phyloP scores from a whole-genome alignment of 30 jellyfish, hydroid and myxozoan genomes.

The Pseudorhiza aurosa region DNA sequence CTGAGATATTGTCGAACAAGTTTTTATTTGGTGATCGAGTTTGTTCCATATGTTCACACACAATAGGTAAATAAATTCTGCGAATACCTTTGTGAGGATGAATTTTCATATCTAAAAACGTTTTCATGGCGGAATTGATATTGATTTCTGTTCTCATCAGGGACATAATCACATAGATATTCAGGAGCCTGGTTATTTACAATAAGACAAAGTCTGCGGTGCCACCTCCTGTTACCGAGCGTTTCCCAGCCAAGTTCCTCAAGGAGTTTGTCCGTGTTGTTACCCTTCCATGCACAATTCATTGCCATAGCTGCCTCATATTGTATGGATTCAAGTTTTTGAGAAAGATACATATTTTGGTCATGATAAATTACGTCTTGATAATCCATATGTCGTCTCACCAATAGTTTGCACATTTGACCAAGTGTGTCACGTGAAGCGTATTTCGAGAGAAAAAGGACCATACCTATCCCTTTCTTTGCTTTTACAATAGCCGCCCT shows the following conservation, averaged over 20 bases:
- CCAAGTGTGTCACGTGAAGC: too few species aligned
- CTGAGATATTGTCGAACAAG: slow-evolving; percentile 41
- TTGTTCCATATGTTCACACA: slow-evolving; percentile 36
- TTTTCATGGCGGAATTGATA: slow-evolving; percentile 14
- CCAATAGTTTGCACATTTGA: slow-evolving; percentile 14
- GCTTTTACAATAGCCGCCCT: too few species aligned
- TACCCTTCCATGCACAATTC: background rate
- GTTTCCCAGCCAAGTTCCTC: too few species aligned
- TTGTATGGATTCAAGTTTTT: too few species aligned
- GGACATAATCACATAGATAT: slow-evolving; percentile 20
- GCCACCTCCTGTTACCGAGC: too few species aligned
- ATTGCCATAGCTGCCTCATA: too few species aligned
- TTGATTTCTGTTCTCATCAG: slow-evolving; percentile 32
- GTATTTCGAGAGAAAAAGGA: slow-evolving; percentile 30
- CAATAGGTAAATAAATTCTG: slow-evolving; percentile 37
- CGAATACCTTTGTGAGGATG: slow-evolving; percentile 37
- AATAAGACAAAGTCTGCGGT: background rate
- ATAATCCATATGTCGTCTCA: background rate
- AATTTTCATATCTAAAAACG: slow-evolving; percentile 12
- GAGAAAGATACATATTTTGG: background rate
- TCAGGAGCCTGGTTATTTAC: slow-evolving; percentile 19
- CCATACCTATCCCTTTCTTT: slow-evolving; percentile 31
- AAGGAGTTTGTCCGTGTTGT: background rate
- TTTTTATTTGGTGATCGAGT: slow-evolving; percentile 31
- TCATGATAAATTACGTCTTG: background rate